Evolutionary conservation across 2,113 vertebrate species (phyloP), one percentile per base, ranked within the genome.

Genomic region (Crocuta crocuta): DNA sequence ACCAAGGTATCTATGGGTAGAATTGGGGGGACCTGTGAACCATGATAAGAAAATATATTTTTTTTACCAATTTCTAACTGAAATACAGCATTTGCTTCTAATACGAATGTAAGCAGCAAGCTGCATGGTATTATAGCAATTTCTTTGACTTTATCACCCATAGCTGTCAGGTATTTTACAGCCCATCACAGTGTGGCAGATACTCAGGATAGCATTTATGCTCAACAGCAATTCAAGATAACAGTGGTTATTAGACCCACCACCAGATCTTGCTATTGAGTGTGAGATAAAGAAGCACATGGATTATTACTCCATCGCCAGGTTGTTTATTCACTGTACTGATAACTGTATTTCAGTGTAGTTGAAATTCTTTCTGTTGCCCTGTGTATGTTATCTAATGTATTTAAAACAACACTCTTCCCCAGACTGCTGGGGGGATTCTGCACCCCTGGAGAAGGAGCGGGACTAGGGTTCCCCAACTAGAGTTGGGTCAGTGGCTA

Each of bases 191-290:
- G 2, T 48, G 68, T 78, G 35, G 86, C 76, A 95, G 74, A 7
- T n/a, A 91, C 50, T 74, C 55, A 23, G 48, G 86, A 95, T 19
- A 92, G 70, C 53, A 71, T 82, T 93, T 83, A 79, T 73, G 65
- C 4, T 93, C 70, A 85, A 82, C 91, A 81, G 66, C 88, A 94
- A 94, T 81, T 94, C 79, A 88, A 87, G 92, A 48, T n/a, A 76
- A 92, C 35, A 92, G 91, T 12, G n/a, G 24, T 84, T 74, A 80
- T 89, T 23, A 86, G 74, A 50, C 6, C 21, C 24, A 23, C 48
- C 79, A 89, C 33, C 21, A 68, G n/a, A 31, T 88, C 74, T 84
- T 33, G 9, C 48, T 92, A 83, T 12, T 63, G 76, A 92, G 94
- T 58, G 5, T 63, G 19, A 10, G 19, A 80, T 70, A 97, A 89